Evolutionary conservation across 2,888 invertebrate genomes (phyloP), one percentile per base, ranked within the genome.

Genomic region (Andrena hattorfiana): DNA sequence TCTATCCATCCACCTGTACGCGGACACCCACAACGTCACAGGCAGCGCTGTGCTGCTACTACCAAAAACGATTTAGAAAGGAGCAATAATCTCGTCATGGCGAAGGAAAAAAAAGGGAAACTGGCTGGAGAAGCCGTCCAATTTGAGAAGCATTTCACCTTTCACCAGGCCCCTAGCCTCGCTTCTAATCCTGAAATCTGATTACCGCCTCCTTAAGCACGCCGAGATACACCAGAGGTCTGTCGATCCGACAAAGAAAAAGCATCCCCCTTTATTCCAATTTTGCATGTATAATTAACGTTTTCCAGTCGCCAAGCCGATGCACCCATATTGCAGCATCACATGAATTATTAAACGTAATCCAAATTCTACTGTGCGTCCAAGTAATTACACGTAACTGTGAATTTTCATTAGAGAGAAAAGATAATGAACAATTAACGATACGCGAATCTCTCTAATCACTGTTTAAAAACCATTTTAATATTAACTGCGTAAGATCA

Each of bases 251-350:
- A 10, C 13, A 30, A 32, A 23, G 30, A 23, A 68, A 16, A n/a
- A 42, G 32, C 16, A 4, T 0, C 23, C 48, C 2, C 26, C 49
- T 75, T 75, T 54, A 28, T 42, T 30, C 23, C 1, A 63, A 42
- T 30, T 56, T 23, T 35, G 54, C 42, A 71, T 71, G 76, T 23
- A 56, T 71, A 63, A 76, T 76, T 30, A 28, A 76, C 10, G 13
- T 10, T 30, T 20, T 63, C 54, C 42, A 54, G 23, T 63, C 8
- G 32, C 26, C 49, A 26, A 30, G 59, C 51, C 35, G 2, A 16
- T 63, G 51, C n/a, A 42, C 63, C 76, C 23, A 54, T 63, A 56
- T 71, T 32, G 28, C 63, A 32, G 42, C 70, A 35, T 7, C 10
- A 26, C 51, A 30, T 56, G 30, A 54, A 76, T 71, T 56, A 54